Evolutionary conservation across 2,888 invertebrate genomes (phyloP).

Genomic region (Hypolimnas misippus): DNA sequence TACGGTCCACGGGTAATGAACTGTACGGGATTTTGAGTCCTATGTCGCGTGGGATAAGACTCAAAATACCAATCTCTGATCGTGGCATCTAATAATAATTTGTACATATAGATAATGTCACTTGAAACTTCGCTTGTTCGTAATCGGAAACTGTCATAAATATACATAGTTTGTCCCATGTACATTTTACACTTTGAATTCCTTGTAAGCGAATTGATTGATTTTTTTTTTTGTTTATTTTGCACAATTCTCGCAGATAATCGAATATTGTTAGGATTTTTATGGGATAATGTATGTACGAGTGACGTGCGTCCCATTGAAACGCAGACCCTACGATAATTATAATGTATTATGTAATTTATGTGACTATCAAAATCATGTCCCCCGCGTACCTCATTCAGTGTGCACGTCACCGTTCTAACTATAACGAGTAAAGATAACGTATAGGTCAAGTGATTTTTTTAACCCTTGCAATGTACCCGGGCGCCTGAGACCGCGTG

Average conservation of each 20-base stretch:
- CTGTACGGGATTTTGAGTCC: conserved; percentile 39
- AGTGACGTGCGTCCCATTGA: neutral
- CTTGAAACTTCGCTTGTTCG: neutral
- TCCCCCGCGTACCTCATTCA: neutral
- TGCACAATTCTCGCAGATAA: conserved; percentile 20
- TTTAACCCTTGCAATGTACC: conserved; percentile 20
- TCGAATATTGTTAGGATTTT: neutral
- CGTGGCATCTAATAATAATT: conserved; percentile 28
- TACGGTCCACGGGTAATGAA: conserved; percentile 28
- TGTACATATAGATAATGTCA: conserved; percentile 30
- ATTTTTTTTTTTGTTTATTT: conserved; percentile 8
- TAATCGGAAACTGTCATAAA: neutral
- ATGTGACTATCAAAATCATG: too few relatives aligned
- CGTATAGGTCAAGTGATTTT: conserved; percentile 6
- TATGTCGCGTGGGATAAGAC: conserved; percentile 38
- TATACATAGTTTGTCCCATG: neutral
- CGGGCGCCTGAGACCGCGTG: conserved; percentile 27
- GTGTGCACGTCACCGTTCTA: neutral
- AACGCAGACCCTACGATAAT: neutral
- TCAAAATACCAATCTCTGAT: conserved; percentile 21
- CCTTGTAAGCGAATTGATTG: neutral
- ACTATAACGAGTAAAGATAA: neutral
- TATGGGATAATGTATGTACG: conserved; percentile 15
- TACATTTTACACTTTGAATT: neutral
- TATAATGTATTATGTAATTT: neutral